Percentiles rank a stretch among this genome's conserved stretches.
phyloP scores from a whole-genome alignment of 2,797 vertebrate genomes.

The Choloepus didactylus region DNA sequence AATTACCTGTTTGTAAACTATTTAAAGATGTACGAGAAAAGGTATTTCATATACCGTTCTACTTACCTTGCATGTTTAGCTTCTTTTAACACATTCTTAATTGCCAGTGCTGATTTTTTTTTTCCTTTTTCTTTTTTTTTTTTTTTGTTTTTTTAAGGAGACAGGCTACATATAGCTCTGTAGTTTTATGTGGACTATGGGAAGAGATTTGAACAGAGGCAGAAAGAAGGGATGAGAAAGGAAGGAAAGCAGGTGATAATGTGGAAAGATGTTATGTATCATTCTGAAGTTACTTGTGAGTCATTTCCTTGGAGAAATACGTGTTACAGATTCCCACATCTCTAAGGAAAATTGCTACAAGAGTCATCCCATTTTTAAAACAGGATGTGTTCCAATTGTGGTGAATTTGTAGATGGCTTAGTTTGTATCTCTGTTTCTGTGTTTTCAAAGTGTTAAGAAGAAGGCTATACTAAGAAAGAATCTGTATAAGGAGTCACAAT shows the following conservation, averaged over 20 bases:
- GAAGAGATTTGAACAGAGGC: conserved; percentile 13
- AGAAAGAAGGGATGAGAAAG: conserved; percentile 22
- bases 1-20: conserved; percentile 8
- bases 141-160: background rate
- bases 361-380: conserved; percentile 22
- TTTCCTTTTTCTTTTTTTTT: background rate
- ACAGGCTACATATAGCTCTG: background rate
- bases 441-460: background rate
- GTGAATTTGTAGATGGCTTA: background rate
- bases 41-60: background rate
- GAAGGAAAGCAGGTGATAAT: background rate
- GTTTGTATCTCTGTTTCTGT: background rate
- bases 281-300: conserved; percentile 53
- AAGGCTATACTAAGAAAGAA: background rate
- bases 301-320: background rate
- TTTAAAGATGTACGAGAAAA: background rate
- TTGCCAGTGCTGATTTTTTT: background rate
- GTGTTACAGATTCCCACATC: background rate
- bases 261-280: background rate
- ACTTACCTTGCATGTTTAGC: background rate
- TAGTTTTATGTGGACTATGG: background rate
- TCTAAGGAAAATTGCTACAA: conserved; percentile 16
- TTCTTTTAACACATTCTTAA: background rate
- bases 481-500: background rate
- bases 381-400: background rate